phyloP scores from a whole-genome alignment of 2,113 vertebrate genomes.

The Eira barbara region DNA sequence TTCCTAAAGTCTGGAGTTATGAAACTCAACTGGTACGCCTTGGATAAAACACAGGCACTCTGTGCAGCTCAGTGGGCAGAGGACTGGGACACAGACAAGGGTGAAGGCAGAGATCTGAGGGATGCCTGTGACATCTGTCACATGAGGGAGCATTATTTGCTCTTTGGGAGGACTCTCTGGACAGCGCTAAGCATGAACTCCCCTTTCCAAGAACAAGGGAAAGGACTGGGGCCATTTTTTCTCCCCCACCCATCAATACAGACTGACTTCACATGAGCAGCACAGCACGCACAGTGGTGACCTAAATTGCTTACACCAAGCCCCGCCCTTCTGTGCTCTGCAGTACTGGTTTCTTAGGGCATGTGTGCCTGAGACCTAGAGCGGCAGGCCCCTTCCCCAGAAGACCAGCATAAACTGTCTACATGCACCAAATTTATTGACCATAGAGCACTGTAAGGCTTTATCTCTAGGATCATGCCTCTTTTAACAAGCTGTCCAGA shows the following conservation, averaged over 20 bases:
- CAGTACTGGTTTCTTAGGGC: background rate
- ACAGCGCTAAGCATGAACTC: background rate
- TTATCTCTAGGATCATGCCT: background rate
- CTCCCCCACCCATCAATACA: background rate
- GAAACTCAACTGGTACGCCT: background rate
- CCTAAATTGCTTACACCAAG: background rate
- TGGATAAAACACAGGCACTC: background rate
- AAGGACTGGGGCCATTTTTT: background rate
- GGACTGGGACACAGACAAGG: background rate
- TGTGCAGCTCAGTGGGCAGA: background rate
- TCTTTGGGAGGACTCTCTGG: background rate
- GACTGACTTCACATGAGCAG: background rate
- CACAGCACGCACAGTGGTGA: background rate
- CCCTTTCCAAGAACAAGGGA: background rate
- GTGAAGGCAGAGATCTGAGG: background rate
- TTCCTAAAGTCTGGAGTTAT: background rate
- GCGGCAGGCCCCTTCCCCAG: background rate
- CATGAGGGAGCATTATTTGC: background rate
- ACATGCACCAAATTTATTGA: background rate
- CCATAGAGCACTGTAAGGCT: background rate
- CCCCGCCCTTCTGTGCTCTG: background rate
- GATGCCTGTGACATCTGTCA: background rate
- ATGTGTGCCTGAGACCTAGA: background rate
- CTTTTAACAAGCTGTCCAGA: background rate
- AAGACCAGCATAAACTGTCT: background rate